phyloP scores from a whole-genome alignment of 2,888 invertebrate genomes.

The Leptura quadrifasciata region DNA sequence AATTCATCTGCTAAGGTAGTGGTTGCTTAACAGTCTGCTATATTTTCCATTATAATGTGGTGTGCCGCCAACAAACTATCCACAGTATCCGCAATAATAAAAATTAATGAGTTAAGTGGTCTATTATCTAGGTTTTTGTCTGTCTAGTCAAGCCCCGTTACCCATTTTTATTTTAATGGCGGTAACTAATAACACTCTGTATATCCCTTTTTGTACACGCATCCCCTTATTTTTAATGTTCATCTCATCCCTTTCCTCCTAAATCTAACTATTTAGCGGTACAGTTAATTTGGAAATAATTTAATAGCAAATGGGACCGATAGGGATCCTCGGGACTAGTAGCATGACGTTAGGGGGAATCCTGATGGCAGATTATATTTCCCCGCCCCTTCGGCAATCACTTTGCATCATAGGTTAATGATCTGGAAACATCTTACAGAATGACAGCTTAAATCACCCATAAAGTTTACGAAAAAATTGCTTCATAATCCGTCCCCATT shows the following conservation, averaged over 20 bases:
- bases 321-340: not conserved
- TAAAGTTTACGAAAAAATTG: slow-evolving; percentile 35
- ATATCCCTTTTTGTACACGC: no score
- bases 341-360: not conserved
- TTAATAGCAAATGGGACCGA: not conserved
- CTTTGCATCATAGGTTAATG: slow-evolving; percentile 32
- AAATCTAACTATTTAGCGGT: not conserved
- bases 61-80: no score
- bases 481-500: slow-evolving; percentile 30
- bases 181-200: not conserved
- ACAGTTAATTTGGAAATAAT: slow-evolving; percentile 2
- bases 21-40: no score
- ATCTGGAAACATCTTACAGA: slow-evolving; percentile 38
- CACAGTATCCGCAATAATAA: no score
- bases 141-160: no score
- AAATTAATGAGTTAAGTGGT: no score
- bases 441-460: slow-evolving; percentile 34
- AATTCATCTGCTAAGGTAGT: no score
- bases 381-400: not conserved
- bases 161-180: not conserved
- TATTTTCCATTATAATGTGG: no score
- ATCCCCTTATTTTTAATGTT: not conserved
- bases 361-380: slow-evolving; percentile 28
- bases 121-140: no score
- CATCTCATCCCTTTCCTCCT: not conserved